These are phyloP conservation scores for Boloria selene DNA, from an alignment of 2,888 invertebrate genomes.

Conservation along the genomic window DNA sequence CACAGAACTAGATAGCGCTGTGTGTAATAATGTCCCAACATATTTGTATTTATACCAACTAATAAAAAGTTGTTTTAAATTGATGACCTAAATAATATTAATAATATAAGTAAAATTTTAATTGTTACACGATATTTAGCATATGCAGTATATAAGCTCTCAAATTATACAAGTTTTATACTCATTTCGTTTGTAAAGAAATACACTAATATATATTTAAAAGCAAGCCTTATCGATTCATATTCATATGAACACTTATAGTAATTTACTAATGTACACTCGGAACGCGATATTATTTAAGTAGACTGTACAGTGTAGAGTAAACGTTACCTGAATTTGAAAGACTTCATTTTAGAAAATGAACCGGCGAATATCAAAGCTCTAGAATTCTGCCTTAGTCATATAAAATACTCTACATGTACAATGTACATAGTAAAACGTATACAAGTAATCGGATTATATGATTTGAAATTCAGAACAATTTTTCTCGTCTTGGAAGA, in stretches of 20 bases:
- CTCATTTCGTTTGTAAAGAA: too few relatives aligned
- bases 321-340: conserved; percentile 17
- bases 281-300: conserved; percentile 19
- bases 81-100: too few relatives aligned
- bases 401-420: conserved; percentile 18
- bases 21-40: too few relatives aligned
- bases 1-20: too few relatives aligned
- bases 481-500: neutral
- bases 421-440: conserved; percentile 12
- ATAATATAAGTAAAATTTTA: too few relatives aligned
- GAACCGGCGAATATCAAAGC: conserved; percentile 16
- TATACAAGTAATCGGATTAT: conserved; percentile 8
- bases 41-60: too few relatives aligned
- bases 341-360: conserved; percentile 28
- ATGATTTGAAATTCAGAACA: conserved; percentile 5
- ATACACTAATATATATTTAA: too few relatives aligned
- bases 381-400: conserved; percentile 11
- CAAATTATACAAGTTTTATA: too few relatives aligned
- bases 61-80: too few relatives aligned
- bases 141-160: too few relatives aligned
- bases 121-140: too few relatives aligned
- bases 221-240: neutral
- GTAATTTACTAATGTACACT: conserved; percentile 1
- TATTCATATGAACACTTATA: conserved; percentile 2
- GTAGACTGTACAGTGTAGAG: too few relatives aligned